Base-by-base conservation (phyloP, 1,140 invertebrate species). In the Pogonomyrmex californicus region DNA sequence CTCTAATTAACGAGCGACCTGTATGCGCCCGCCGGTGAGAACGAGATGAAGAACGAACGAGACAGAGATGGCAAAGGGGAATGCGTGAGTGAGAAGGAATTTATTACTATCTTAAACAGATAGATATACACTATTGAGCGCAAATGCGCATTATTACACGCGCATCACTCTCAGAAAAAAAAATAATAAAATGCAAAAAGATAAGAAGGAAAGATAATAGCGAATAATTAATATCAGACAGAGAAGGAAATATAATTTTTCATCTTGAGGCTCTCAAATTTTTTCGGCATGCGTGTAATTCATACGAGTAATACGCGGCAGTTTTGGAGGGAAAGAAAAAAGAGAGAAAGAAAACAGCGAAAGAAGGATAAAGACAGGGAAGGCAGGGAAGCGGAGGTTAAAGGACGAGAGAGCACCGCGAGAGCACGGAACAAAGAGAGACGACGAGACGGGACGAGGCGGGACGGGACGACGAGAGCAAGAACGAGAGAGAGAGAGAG, bases 1-100 rank as follows among this genome's bases (percentile, higher is more conserved):
- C 51, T 90, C 83, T 91, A 88, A 90, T 91, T 91, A 91, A 91
- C 78, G 88, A 90, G 65, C 79, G 78, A 88, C 82, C 88, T 87
- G 88, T 90, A n/a, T 51, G 76, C 68, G 51, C 62, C 41, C 58
- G 44, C 30, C 60, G 38, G 68, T 41, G 33, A 66, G 66, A 83
- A 51, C 60, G 75, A 65, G 81, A 82, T 30, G 49, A 51, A 56
- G 10, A 36, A 49, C 0, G 36, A 33, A 9, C 1, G 7, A 33
- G 36, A 70, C 5, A 70, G 36, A 36, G 56, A 71, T 30, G 60
- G 51, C 60, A 44, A 78, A 44, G 17, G 30, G n/a, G 30, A 56
- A 51, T 5, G 9, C 54, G 65, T 10, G 7, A 47, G 12, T 44
- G 17, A 73, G 51, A 41, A n/a, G 38, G 14, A 4, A 44, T 65